Evolutionary conservation across 2,113 vertebrate species (phyloP).

Genomic region (cat (Felis catus)): F.catus_Fca126_mat1.0 CM031425.1:11706501-11707000

Average conservation of each 20-base stretch:
- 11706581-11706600: background rate
- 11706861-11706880: background rate
- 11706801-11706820: background rate
- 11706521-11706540: slow-evolving; percentile 16
- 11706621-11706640: slow-evolving; percentile 64
- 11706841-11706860: background rate
- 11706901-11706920: background rate
- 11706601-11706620: background rate
- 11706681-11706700: background rate
- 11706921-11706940: background rate
- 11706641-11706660: slow-evolving; percentile 63
- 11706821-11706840: background rate
- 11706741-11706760: background rate
- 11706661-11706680: slow-evolving; percentile 53
- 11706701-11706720: background rate
- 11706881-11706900: background rate
- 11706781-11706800: background rate
- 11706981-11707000: background rate
- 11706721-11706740: background rate
- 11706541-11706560: background rate
- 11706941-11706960: background rate
- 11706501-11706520: background rate
- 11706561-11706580: background rate
- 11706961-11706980: background rate
- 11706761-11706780: background rate